Evolutionary conservation across 2,113 vertebrate species (phyloP).

Genomic region (Amphiprion percula): DNA sequence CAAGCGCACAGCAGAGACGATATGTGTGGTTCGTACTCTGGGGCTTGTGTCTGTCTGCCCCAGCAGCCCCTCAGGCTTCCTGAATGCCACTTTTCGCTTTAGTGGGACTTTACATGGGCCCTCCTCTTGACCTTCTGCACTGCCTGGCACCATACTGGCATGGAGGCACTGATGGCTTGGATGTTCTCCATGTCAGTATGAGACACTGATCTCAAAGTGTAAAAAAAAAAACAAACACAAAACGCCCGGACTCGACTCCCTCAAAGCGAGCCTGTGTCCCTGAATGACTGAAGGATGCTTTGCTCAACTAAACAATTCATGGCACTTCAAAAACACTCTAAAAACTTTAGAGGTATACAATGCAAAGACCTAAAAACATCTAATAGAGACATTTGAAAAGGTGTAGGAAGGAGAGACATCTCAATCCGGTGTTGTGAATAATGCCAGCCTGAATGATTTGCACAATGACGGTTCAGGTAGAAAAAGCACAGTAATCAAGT

Average conservation of each 20-base stretch:
- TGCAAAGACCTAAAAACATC: conserved; percentile 70
- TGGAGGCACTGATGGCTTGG: conserved; percentile 85
- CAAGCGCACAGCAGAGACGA: conserved; percentile 36
- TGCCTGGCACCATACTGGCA: conserved; percentile 83
- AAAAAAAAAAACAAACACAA: not conserved
- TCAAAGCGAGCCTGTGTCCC: conserved; percentile 37
- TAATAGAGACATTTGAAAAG: conserved; percentile 56
- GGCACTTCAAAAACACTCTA: conserved; percentile 79
- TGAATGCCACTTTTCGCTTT: conserved; percentile 86
- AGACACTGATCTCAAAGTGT: conserved; percentile 65
- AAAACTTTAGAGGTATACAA: conserved; percentile 76
- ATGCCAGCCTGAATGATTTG: conserved; percentile 52
- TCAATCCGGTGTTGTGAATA: conserved; percentile 49
- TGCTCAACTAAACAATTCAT: conserved; percentile 66
- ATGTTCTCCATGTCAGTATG: conserved; percentile 86
- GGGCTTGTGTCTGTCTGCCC: not conserved
- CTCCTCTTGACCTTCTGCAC: conserved; percentile 75
- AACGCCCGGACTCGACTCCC: conserved; percentile 48
- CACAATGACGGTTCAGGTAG: conserved; percentile 54
- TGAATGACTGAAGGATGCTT: conserved; percentile 85
- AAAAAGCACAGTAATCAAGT: conserved; percentile 63
- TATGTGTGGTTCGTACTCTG: conserved; percentile 21
- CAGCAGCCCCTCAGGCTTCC: not conserved
- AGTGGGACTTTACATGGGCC: conserved; percentile 84
- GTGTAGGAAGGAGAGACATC: conserved; percentile 55